phyloP scores from a whole-genome alignment of 2,797 vertebrate genomes.

The Darevskia mixta region DNA sequence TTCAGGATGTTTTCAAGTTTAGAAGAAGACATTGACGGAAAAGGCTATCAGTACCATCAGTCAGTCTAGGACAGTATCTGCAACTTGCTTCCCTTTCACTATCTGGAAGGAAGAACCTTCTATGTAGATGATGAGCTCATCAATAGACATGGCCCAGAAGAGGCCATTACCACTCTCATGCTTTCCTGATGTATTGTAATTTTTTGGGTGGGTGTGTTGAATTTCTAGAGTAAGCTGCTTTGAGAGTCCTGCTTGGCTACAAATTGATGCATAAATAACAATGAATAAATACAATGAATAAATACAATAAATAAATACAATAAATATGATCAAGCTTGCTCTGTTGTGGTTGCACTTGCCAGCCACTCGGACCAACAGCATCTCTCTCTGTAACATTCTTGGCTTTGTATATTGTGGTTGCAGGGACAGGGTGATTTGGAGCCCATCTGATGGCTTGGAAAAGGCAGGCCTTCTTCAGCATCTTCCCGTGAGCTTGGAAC shows the following conservation, averaged over 20 bases:
- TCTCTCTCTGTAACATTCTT: not conserved
- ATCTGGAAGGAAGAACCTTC: not conserved
- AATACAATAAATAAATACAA: not conserved
- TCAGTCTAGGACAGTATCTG: too few species aligned
- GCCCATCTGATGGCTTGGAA: not conserved
- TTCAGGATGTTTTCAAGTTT: not conserved
- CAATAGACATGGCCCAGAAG: not conserved
- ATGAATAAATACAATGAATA: not conserved
- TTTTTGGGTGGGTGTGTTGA: too few species aligned
- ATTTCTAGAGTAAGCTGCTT: not conserved
- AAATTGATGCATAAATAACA: not conserved
- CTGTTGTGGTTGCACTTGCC: too few species aligned
- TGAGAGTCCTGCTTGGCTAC: not conserved
- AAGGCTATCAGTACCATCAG: not conserved
- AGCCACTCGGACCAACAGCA: too few species aligned
- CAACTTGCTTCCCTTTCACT: not conserved
- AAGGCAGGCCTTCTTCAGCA: conserved; percentile 26
- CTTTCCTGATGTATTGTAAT: not conserved
- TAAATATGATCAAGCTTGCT: not conserved
- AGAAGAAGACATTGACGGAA: not conserved
- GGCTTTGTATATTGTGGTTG: not conserved
- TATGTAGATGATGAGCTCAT: too few species aligned
- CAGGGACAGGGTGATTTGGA: not conserved
- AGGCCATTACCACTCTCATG: not conserved
- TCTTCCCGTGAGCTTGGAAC: not conserved